Percentiles rank a stretch among this genome's conserved stretches.
phyloP scores from a whole-genome alignment of 2,888 invertebrate species.

The Archips crataeganus region DNA sequence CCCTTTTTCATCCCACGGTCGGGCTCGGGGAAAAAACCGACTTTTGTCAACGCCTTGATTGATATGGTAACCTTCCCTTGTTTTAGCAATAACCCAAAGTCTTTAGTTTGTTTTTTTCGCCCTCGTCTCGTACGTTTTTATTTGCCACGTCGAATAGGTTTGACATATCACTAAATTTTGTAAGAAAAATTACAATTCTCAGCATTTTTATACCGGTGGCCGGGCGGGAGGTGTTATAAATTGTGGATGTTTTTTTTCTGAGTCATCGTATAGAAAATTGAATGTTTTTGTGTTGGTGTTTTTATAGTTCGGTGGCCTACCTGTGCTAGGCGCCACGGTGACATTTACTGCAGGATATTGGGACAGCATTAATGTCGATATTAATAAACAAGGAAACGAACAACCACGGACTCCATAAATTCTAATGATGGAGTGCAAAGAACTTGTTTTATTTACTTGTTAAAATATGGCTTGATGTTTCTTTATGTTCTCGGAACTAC shows the following conservation, averaged over 20 bases:
- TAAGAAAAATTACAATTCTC: constrained; percentile 82
- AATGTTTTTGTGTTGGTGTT: constrained; percentile 74
- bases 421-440: constrained; percentile 65
- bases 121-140: constrained; percentile 78
- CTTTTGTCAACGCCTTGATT: constrained; percentile 85
- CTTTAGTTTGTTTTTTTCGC: constrained; percentile 66
- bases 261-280: constrained; percentile 73
- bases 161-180: constrained; percentile 85
- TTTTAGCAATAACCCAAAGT: constrained; percentile 83
- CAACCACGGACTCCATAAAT: constrained; percentile 74
- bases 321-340: constrained; percentile 84
- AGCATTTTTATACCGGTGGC: constrained; percentile 78
- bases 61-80: constrained; percentile 84
- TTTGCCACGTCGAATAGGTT: constrained; percentile 81
- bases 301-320: constrained; percentile 73
- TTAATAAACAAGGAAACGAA: constrained; percentile 78
- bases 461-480: constrained; percentile 70
- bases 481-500: constrained; percentile 50
- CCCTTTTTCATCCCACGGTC: constrained; percentile 76
- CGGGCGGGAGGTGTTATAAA: constrained; percentile 78
- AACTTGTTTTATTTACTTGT: constrained; percentile 66
- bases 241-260: constrained; percentile 72
- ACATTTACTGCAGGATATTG: constrained; percentile 84
- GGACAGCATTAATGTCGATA: constrained; percentile 83
- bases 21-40: constrained; percentile 68